Evolutionary conservation across 1,140 invertebrate species (phyloP).

Genomic region (Drosophila nigromelanica): DNA sequence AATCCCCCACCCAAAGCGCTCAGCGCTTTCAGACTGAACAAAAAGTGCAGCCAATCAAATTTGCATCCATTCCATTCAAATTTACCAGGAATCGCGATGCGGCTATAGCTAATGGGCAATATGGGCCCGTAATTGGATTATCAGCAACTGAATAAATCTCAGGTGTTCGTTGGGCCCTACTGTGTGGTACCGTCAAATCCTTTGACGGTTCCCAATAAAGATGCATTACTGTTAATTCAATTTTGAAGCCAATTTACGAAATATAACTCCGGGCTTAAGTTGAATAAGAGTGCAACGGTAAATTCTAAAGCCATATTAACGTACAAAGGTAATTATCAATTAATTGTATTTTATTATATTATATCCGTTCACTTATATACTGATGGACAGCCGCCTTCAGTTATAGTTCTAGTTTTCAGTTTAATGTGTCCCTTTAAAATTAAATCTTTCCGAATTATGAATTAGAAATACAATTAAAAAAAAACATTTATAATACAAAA

Average conservation of each 20-base stretch:
- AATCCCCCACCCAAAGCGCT: not conserved
- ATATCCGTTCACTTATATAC: too few species aligned
- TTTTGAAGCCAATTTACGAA: slow-evolving; percentile 19
- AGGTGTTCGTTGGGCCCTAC: not conserved
- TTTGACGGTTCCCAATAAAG: slow-evolving; percentile 14
- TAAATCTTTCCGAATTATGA: too few species aligned
- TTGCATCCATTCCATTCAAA: slow-evolving; percentile 48
- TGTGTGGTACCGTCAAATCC: not conserved
- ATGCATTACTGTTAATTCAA: slow-evolving; percentile 46
- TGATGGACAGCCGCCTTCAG: too few species aligned
- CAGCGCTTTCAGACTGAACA: not conserved
- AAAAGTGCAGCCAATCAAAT: slow-evolving; percentile 47
- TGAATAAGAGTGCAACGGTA: not conserved
- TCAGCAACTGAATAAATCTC: slow-evolving; percentile 35
- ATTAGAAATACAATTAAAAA: too few species aligned
- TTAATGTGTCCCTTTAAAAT: too few species aligned
- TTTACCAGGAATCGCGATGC: slow-evolving; percentile 6
- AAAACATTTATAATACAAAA: too few species aligned
- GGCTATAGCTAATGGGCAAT: slow-evolving; percentile 65
- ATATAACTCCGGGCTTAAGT: not conserved
- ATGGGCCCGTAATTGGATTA: slow-evolving; percentile 66
- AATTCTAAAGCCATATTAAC: not conserved
- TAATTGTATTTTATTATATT: too few species aligned
- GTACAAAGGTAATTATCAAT: not conserved
- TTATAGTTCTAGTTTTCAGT: too few species aligned